Conservation (phyloP, 2,888 invertebrate species). For the Periphyllus acericola region DNA sequence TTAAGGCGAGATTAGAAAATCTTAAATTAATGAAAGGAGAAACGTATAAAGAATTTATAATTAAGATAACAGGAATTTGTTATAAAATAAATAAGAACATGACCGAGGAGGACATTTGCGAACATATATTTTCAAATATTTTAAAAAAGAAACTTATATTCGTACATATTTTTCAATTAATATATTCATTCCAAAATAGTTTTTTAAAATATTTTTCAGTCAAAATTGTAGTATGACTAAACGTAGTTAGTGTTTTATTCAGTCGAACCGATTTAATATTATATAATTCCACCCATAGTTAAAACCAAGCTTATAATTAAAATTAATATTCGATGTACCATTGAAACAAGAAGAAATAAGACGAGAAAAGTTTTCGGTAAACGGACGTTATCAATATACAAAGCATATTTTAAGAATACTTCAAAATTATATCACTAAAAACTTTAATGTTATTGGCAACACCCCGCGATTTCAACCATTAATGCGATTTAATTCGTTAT, state of each 20-base stretch:
- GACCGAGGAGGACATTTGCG: no score
- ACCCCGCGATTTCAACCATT: background rate
- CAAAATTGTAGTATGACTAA: no score
- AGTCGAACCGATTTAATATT: background rate
- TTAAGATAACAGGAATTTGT: no score
- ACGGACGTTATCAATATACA: background rate
- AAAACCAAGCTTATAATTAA: background rate
- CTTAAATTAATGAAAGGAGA: no score
- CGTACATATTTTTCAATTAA: no score
- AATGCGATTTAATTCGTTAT: background rate
- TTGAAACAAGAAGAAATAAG: background rate
- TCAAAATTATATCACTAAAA: background rate
- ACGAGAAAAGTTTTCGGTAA: background rate
- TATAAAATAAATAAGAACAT: no score
- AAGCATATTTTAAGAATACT: background rate
- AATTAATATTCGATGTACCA: background rate
- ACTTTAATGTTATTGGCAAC: background rate
- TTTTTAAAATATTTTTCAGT: no score
- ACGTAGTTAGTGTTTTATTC: background rate
- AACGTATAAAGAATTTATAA: no score
- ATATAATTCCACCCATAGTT: background rate
- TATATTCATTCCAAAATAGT: no score
- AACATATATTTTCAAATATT: no score
- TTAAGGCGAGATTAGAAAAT: no score
- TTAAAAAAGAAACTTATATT: no score